Evolutionary conservation across 2,888 invertebrate species (phyloP), one percentile per base, ranked within the genome.

Genomic region (Sesia bembeciformis): DNA sequence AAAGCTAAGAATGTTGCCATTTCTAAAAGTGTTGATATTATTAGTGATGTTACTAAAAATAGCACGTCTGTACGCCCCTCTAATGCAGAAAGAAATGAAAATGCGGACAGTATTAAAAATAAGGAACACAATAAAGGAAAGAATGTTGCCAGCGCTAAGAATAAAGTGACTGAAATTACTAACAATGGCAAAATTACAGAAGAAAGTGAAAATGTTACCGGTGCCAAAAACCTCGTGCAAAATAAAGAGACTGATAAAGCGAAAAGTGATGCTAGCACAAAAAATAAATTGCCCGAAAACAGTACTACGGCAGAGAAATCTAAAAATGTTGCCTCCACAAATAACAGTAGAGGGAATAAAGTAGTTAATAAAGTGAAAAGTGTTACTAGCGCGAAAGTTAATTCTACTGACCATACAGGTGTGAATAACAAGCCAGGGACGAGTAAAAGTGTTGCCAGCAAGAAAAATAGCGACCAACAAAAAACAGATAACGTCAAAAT

Each of bases 21-120:
- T 39, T 40, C 23, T 51, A 58, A 60, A 57, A 55, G 61, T 54
- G 3, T 40, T 4, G 40, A 40, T 8, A 41, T 40, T 2, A 52
- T 49, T 41, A 40, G 23, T 23, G 2, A 23, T 23, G 23, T 23
- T 23, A 23, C 23, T 23, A 23, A 23, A 23, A 23, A 23, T 23
- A 23, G 23, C 23, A 23, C 23, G 2, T 23, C 23, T 23, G 23
- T 1, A 23, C 23, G 2, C 2, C 23, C 23, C 2, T 23, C 23
- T 23, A 23, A 23, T 23, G 23, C 59, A 54, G 53, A 43, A 46
- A 59, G 62, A 53, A 62, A 55, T 52, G 41, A 60, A 57, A 60
- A 57, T 54, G 7, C 6, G 38, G 54, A 54, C 8, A 60, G 60
- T 4, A 57, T 58, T 5, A 62, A 59, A 49, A 60, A 53, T n/a